These are phyloP conservation scores for Pyrgilauda ruficollis DNA, from an alignment of 2,113 vertebrate genomes.

Conservation along the genomic window DNA sequence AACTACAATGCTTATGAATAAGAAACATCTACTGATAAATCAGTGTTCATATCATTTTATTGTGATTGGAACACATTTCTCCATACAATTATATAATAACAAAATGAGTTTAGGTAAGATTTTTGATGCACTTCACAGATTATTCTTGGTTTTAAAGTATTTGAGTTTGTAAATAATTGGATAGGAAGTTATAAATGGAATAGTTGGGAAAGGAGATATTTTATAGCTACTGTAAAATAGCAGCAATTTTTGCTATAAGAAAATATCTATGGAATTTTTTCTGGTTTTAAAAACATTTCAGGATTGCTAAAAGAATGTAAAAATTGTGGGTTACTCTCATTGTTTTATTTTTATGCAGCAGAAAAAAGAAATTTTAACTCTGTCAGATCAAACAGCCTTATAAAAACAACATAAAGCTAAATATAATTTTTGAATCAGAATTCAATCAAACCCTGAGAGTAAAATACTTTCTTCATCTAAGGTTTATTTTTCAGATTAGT, in stretches of 20 bases:
- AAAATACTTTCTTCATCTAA: constrained; percentile 36
- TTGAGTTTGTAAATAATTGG: not conserved
- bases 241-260: not conserved
- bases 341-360: not conserved
- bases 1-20: not conserved
- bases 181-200: not conserved
- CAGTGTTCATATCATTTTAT: not conserved
- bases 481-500: constrained; percentile 34
- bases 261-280: not conserved
- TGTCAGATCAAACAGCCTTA: not conserved
- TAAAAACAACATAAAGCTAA: not conserved
- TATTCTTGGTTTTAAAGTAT: not conserved
- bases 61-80: not conserved
- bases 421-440: not conserved
- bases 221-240: not conserved
- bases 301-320: not conserved
- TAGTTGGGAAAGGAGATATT: not conserved
- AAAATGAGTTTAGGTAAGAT: not conserved
- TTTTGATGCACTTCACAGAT: not conserved
- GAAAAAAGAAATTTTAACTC: not conserved
- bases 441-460: constrained; percentile 24
- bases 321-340: not conserved
- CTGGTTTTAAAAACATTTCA: not conserved
- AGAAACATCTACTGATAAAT: not conserved
- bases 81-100: not conserved